phyloP scores from a whole-genome alignment of 2,888 invertebrate species.

The Lepidocyrtoides sp. region DNA sequence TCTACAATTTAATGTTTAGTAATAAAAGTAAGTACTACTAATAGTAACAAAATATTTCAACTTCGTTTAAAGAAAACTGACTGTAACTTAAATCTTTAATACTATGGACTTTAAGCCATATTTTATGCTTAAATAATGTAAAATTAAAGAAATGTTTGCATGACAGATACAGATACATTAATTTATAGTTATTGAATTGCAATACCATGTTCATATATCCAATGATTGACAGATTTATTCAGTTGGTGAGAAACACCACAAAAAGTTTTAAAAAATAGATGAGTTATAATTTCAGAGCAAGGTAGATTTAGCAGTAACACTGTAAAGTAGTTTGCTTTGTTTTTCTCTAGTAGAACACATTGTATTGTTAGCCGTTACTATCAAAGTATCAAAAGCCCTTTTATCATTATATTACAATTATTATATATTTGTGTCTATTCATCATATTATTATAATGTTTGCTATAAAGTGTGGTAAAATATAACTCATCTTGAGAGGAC shows the following conservation, averaged over 20 bases:
- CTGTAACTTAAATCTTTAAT: slow-evolving; percentile 65
- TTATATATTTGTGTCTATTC: slow-evolving; percentile 33
- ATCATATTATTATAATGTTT: slow-evolving; percentile 26
- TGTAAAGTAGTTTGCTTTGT: background rate
- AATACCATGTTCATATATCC: slow-evolving; percentile 32
- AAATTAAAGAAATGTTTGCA: slow-evolving; percentile 41
- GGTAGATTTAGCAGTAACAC: background rate
- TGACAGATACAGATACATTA: slow-evolving; percentile 55
- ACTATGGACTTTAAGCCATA: slow-evolving; percentile 48
- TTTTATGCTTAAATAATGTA: slow-evolving; percentile 25
- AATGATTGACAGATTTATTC: slow-evolving; percentile 44
- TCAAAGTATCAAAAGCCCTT: background rate
- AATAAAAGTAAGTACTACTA: background rate
- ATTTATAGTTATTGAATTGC: slow-evolving; percentile 49
- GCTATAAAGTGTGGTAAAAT: slow-evolving; percentile 49
- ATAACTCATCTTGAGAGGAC: slow-evolving; percentile 45
- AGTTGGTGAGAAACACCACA: slow-evolving; percentile 60
- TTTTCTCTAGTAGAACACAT: background rate
- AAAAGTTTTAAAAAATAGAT: background rate
- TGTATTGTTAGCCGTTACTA: background rate
- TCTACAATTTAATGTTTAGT: slow-evolving; percentile 4
- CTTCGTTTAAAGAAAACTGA: slow-evolving; percentile 52
- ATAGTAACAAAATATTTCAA: background rate
- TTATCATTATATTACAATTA: slow-evolving; percentile 1
- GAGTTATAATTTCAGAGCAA: too few relatives aligned